Percentiles rank a stretch among this genome's conserved stretches.
These are phyloP conservation scores for Proales similis DNA, from an alignment of 1,140 invertebrate species.

Conservation along the genomic window DNA sequence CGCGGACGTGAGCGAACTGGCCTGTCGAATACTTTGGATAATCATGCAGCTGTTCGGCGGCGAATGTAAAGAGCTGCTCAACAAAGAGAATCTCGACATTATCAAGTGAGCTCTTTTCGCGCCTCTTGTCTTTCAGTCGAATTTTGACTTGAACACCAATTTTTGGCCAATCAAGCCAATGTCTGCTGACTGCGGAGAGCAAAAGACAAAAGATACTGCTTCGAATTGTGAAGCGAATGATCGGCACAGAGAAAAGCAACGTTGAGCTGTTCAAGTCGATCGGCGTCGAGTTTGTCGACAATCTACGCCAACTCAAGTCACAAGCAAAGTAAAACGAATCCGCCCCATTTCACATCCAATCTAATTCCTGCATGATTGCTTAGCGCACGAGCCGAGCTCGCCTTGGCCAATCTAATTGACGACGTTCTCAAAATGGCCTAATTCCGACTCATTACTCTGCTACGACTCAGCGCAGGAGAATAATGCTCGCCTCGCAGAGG, in stretches of 20 bases:
- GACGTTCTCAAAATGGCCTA: constrained; percentile 33
- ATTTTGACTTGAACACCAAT: constrained; percentile 1
- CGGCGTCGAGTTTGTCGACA: constrained; percentile 22
- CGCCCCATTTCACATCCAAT: background rate
- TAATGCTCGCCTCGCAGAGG: no score
- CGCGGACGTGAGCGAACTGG: constrained; percentile 46
- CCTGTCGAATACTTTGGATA: constrained; percentile 48
- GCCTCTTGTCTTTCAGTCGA: background rate
- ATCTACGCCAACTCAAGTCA: constrained; percentile 15
- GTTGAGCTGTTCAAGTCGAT: constrained; percentile 21
- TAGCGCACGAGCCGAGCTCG: constrained; percentile 22
- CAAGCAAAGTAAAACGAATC: constrained; percentile 19
- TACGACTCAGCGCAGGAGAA: no score
- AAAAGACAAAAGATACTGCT: constrained; percentile 52
- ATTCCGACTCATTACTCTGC: background rate
- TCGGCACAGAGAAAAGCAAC: constrained; percentile 40
- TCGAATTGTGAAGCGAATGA: constrained; percentile 50
- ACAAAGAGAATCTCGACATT: constrained; percentile 47
- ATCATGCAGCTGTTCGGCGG: constrained; percentile 52
- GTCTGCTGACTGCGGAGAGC: constrained; percentile 41
- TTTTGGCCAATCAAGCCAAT: background rate
- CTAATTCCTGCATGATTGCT: background rate
- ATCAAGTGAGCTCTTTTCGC: constrained; percentile 8
- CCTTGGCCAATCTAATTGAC: constrained; percentile 19
- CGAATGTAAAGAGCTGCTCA: constrained; percentile 46